A percentile compares a stretch with the other conserved stretches of the same genome.
phyloP scores from a whole-genome alignment of 2,888 invertebrate genomes.

The Punctoribates punctum region DNA sequence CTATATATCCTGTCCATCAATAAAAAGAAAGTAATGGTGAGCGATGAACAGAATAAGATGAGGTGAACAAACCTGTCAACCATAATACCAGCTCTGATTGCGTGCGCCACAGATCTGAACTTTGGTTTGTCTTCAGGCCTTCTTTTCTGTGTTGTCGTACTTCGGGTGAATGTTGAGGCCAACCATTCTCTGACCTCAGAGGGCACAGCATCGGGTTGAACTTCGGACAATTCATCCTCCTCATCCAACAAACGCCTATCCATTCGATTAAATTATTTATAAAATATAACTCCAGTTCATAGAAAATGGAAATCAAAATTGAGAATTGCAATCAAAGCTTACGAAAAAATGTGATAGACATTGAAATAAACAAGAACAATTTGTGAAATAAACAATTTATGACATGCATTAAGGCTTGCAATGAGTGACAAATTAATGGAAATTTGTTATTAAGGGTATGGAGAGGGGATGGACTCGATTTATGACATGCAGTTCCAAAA shows the following conservation, averaged over 20 bases:
- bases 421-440: too few relatives aligned
- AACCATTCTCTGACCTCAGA: constrained; percentile 95
- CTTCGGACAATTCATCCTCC: constrained; percentile 91
- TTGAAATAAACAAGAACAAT: too few relatives aligned
- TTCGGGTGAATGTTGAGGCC: constrained; percentile 90
- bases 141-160: constrained; percentile 72
- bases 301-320: not conserved
- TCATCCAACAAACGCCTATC: constrained; percentile 55
- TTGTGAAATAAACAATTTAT: too few relatives aligned
- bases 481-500: not conserved
- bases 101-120: constrained; percentile 92
- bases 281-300: not conserved
- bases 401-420: too few relatives aligned
- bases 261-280: not conserved
- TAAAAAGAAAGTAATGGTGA: not conserved
- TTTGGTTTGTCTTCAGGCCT: constrained; percentile 65
- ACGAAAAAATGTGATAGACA: too few relatives aligned
- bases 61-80: constrained; percentile 65
- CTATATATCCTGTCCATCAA: constrained; percentile 68
- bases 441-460: too few relatives aligned
- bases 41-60: too few relatives aligned
- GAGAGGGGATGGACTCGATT: too few relatives aligned
- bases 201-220: constrained; percentile 92
- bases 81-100: constrained; percentile 92
- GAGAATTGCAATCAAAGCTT: too few relatives aligned